A percentile compares a stretch with the other conserved stretches of the same genome.
Conservation (phyloP, 2,888 invertebrate genomes). For the Thymelicus lineola region DNA sequence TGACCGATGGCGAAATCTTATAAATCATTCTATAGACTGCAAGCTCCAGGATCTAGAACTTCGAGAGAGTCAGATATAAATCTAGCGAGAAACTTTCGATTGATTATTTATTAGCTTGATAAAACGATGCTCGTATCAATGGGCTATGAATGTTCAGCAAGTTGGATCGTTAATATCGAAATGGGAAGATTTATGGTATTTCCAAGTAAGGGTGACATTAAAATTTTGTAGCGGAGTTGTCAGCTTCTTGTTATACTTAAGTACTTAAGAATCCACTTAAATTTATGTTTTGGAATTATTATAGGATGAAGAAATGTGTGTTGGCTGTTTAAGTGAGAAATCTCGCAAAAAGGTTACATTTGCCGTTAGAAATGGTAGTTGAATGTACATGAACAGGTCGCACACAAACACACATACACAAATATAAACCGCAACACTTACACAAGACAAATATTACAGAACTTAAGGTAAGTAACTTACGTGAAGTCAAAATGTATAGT, state of each 20-base stretch:
- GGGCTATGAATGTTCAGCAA: conserved; percentile 9
- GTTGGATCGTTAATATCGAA: conserved; percentile 24
- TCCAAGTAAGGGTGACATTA: conserved; percentile 5
- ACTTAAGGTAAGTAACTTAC: no score
- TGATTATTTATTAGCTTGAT: conserved; percentile 25
- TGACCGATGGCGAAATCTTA: conserved; percentile 1
- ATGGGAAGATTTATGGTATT: conserved; percentile 26
- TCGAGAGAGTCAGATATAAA: conserved; percentile 4
- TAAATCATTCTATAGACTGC: conserved; percentile 9
- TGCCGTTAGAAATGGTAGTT: no score
- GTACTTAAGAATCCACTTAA: background rate
- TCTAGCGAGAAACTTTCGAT: conserved; percentile 12
- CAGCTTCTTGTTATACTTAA: conserved; percentile 1
- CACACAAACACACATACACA: no score
- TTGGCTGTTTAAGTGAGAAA: no score
- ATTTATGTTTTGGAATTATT: background rate
- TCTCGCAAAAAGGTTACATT: no score
- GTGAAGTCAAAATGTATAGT: no score
- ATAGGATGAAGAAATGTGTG: no score
- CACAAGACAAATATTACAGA: no score
- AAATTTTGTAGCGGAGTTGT: conserved; percentile 8
- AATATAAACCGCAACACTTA: no score
- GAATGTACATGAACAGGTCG: no score
- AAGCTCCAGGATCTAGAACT: conserved; percentile 9
- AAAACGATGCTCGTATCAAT: conserved; percentile 28